Percentiles rank a stretch among this genome's conserved stretches.
phyloP scores from a whole-genome alignment of 2,797 vertebrate species.

The Platyrinchus mystaceus region DNA sequence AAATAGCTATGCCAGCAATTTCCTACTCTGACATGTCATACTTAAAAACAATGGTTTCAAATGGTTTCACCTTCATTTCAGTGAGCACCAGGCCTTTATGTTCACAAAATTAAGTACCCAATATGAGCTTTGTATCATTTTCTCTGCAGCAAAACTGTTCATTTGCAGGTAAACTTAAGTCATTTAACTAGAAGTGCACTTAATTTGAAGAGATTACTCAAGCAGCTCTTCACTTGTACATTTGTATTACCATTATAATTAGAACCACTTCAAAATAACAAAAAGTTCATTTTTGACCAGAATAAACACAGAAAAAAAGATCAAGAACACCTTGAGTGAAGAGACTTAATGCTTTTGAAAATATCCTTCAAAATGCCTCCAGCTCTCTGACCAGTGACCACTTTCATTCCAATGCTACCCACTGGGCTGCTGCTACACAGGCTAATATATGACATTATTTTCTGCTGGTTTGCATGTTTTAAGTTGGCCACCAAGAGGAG shows the following conservation, averaged over 20 bases:
- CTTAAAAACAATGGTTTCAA: neutral
- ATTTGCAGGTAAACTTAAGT: slow-evolving; percentile 58
- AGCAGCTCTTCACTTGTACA: slow-evolving; percentile 47
- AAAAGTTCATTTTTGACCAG: slow-evolving; percentile 41
- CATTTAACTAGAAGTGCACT: slow-evolving; percentile 62
- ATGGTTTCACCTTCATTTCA: neutral
- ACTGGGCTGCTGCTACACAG: neutral
- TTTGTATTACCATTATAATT: slow-evolving; percentile 57
- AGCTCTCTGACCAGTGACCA: neutral
- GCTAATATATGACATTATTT: neutral
- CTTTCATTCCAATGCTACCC: neutral
- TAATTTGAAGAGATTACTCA: slow-evolving; percentile 69
- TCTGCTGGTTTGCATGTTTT: neutral
- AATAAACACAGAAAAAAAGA: slow-evolving; percentile 14
- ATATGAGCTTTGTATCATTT: neutral
- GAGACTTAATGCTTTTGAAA: slow-evolving; percentile 16
- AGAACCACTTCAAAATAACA: slow-evolving; percentile 50
- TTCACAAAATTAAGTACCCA: neutral
- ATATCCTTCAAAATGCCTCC: neutral
- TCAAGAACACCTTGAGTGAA: neutral
- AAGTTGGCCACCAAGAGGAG: neutral
- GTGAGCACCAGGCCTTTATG: neutral
- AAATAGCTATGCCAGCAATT: neutral
- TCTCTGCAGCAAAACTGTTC: slow-evolving; percentile 9
- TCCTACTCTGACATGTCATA: neutral